These are phyloP conservation scores for Himalopsyche anomala DNA, from an alignment of 2,888 invertebrate species.

Conservation along the genomic window DNA sequence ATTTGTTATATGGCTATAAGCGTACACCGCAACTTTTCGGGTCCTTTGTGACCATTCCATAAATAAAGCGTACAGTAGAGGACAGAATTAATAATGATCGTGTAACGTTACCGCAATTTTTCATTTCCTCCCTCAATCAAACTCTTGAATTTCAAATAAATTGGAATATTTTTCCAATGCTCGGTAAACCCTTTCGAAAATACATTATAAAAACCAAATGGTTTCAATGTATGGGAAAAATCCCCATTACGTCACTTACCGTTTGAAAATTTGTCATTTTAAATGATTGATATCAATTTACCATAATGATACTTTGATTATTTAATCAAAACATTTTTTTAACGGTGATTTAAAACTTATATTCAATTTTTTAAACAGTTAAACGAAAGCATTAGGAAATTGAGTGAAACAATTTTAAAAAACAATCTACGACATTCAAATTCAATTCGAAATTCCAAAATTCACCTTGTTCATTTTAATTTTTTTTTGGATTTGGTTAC, in stretches of 20 bases:
- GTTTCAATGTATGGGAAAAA: slow-evolving; percentile 12
- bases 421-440: no score
- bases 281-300: slow-evolving; percentile 12
- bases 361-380: no score
- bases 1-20: slow-evolving; percentile 51
- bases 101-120: slow-evolving; percentile 46
- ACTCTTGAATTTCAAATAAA: slow-evolving; percentile 42
- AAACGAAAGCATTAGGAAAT: no score
- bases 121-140: slow-evolving; percentile 43
- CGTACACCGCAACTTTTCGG: slow-evolving; percentile 49
- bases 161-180: slow-evolving; percentile 28
- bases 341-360: no score
- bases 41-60: slow-evolving; percentile 53
- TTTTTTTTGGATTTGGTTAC: no score
- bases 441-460: no score
- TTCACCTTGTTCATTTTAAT: no score
- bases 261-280: slow-evolving; percentile 12
- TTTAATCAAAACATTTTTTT: neutral
- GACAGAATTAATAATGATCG: slow-evolving; percentile 61
- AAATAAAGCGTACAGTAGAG: slow-evolving; percentile 58
- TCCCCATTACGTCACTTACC: slow-evolving; percentile 5
- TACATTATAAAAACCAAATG: slow-evolving; percentile 25
- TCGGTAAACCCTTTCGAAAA: slow-evolving; percentile 30
- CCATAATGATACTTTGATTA: neutral
- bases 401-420: no score